These are phyloP conservation scores for Allacma fusca DNA, from an alignment of 2,888 invertebrate genomes.

Conservation along the genomic window DNA sequence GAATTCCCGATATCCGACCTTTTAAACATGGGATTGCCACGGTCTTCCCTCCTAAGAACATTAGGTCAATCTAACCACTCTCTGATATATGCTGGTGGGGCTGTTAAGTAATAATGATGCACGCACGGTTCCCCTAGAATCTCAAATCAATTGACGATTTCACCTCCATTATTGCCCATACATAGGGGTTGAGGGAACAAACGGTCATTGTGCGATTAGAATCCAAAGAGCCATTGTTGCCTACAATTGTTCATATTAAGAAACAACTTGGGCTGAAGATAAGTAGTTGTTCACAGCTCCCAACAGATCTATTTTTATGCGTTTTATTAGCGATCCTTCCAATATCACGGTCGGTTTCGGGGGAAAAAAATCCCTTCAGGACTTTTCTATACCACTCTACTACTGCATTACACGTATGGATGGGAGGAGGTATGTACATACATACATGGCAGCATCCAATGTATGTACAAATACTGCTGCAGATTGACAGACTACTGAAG, in stretches of 20 bases:
- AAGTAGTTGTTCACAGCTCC: slow-evolving; percentile 18
- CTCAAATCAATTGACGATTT: slow-evolving; percentile 24
- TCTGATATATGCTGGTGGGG: background rate
- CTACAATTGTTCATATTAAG: slow-evolving; percentile 32
- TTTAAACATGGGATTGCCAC: background rate
- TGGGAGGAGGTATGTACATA: too few species aligned
- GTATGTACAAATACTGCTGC: too few species aligned
- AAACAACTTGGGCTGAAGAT: slow-evolving; percentile 42
- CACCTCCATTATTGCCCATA: slow-evolving; percentile 19
- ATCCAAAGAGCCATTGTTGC: slow-evolving; percentile 16
- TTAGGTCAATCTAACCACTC: slow-evolving; percentile 13
- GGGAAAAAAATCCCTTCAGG: background rate
- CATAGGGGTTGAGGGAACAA: slow-evolving; percentile 5
- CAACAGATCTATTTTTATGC: background rate
- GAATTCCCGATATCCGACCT: slow-evolving; percentile 32
- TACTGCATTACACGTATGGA: too few species aligned
- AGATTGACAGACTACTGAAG: too few species aligned
- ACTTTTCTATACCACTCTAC: too few species aligned
- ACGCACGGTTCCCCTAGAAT: background rate
- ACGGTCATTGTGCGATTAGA: slow-evolving; percentile 21
- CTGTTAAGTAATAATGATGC: too few species aligned
- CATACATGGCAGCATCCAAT: too few species aligned
- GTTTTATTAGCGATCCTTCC: background rate
- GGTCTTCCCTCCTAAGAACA: background rate
- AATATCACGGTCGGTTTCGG: background rate